These are phyloP conservation scores for Otocyon megalotis DNA, from an alignment of 2,113 vertebrate genomes.

Conservation along the genomic window DNA sequence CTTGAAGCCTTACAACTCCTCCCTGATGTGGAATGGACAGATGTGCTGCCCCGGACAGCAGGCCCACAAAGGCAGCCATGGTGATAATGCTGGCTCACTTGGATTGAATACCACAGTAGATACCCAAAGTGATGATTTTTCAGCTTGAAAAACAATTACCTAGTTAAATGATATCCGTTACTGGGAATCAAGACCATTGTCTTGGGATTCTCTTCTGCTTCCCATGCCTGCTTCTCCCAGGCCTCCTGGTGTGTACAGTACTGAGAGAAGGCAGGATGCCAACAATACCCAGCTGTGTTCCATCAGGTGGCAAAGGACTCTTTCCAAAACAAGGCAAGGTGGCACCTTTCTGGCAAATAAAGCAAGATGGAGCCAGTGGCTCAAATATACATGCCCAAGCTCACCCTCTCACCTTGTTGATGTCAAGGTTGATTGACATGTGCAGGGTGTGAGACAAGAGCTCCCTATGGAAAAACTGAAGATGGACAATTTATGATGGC, in stretches of 20 bases:
- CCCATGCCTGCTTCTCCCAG: neutral
- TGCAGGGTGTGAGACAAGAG: neutral
- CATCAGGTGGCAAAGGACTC: neutral
- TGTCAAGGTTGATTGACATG: neutral
- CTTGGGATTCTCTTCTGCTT: neutral
- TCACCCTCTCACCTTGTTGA: neutral
- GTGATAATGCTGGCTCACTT: neutral
- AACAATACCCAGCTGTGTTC: neutral
- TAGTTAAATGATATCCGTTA: neutral
- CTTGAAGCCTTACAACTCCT: neutral
- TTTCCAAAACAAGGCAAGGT: neutral
- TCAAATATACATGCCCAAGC: neutral
- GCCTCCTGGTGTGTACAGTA: neutral
- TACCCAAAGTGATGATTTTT: neutral
- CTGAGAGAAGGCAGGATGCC: neutral
- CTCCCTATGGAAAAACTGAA: neutral
- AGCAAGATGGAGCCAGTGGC: neutral
- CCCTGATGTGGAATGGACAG: neutral
- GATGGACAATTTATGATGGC: neutral
- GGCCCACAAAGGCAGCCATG: neutral
- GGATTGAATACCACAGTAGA: neutral
- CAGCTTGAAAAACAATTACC: neutral
- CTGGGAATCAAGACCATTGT: neutral
- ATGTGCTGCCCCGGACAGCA: too few species aligned
- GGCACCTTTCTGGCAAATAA: neutral